Evolutionary conservation across 2,888 invertebrate genomes (phyloP).

Genomic region (Drosophila kambysellisi): DNA sequence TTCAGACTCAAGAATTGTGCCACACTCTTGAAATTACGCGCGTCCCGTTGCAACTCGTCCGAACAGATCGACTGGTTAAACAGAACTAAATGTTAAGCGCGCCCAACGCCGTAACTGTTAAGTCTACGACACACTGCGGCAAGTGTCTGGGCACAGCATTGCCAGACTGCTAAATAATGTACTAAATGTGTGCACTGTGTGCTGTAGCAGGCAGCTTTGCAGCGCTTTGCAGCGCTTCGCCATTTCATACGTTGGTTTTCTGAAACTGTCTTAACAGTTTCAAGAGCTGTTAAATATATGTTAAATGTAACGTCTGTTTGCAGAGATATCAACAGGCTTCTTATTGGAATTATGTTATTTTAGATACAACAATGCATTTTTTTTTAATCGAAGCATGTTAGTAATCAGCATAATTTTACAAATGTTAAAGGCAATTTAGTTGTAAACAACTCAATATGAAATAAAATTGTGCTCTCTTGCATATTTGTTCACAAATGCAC

Average conservation of each 20-base stretch:
- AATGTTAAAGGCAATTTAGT: too few species aligned
- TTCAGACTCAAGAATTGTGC: slow-evolving; percentile 27
- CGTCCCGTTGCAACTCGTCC: slow-evolving; percentile 26
- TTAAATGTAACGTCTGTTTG: not conserved
- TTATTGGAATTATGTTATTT: not conserved
- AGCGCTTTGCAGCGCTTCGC: not conserved
- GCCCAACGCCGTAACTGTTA: slow-evolving; percentile 2
- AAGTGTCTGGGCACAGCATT: slow-evolving; percentile 9
- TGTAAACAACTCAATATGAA: too few species aligned
- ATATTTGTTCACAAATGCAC: too few species aligned
- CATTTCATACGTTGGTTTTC: not conserved
- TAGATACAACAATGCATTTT: not conserved
- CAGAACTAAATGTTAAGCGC: slow-evolving; percentile 42
- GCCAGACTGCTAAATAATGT: slow-evolving; percentile 34
- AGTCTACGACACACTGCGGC: slow-evolving; percentile 23
- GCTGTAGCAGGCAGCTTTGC: slow-evolving; percentile 28
- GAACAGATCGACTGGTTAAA: slow-evolving; percentile 32
- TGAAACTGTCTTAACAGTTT: not conserved
- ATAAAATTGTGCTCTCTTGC: too few species aligned
- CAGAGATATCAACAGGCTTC: not conserved
- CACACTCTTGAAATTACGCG: slow-evolving; percentile 37
- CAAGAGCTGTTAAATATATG: not conserved
- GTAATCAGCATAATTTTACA: too few species aligned
- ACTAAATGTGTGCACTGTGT: slow-evolving; percentile 10
- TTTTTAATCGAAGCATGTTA: too few species aligned